Conservation (phyloP, 2,888 invertebrate species). For the Sinotaia quadrata region DNA sequence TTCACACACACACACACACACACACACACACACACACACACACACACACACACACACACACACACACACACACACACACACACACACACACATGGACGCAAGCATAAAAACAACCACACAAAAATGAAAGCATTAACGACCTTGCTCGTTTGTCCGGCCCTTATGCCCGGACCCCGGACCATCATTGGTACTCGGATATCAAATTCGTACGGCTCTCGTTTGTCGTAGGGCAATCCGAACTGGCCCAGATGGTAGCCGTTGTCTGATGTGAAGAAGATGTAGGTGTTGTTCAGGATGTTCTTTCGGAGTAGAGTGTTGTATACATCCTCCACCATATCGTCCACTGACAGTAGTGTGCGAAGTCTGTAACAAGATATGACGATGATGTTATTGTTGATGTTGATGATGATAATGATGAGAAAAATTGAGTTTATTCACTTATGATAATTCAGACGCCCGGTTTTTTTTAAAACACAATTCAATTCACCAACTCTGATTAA, state of each 20-base stretch:
- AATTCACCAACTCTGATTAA: no score
- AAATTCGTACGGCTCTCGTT: conserved; percentile 91
- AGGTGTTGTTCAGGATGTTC: conserved; percentile 81
- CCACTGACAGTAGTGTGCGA: conserved; percentile 87
- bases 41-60: no score
- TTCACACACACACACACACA: no score
- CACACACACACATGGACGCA: no score
- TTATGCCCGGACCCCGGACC: conserved; percentile 81
- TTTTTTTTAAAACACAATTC: no score
- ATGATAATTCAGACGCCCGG: no score
- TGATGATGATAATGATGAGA: not conserved
- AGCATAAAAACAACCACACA: no score
- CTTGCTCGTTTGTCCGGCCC: conserved; percentile 47
- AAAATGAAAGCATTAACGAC: no score
- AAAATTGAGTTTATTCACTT: no score
- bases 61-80: no score
- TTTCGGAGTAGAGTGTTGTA: conserved; percentile 76
- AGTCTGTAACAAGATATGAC: conserved; percentile 72
- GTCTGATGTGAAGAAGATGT: conserved; percentile 88
- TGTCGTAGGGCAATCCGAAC: conserved; percentile 89
- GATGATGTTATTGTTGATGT: not conserved
- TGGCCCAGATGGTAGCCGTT: conserved; percentile 94
- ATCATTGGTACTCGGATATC: conserved; percentile 89
- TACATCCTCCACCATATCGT: conserved; percentile 84
- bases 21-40: no score